phyloP scores from a whole-genome alignment of 2,797 vertebrate genomes.

The Micropoecilia bifurca region DNA sequence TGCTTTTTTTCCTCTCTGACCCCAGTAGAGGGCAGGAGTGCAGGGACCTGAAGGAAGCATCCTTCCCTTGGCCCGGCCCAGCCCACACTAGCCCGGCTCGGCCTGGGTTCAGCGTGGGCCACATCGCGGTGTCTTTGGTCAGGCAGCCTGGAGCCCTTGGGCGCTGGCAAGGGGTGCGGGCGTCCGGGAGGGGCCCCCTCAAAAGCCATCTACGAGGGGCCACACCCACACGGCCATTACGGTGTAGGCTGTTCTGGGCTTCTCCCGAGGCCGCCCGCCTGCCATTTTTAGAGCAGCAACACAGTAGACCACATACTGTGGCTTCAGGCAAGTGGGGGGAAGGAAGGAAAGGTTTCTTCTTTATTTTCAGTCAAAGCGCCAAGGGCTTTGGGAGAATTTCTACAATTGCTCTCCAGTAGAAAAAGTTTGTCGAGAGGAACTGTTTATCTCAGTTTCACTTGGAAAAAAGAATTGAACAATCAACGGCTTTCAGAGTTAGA shows the following conservation, averaged over 20 bases:
- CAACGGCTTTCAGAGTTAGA: constrained; percentile 29
- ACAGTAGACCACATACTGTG: constrained; percentile 83
- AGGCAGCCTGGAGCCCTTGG: constrained; percentile 92
- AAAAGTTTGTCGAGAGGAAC: constrained; percentile 38
- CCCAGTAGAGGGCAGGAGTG: constrained; percentile 76
- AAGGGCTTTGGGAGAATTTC: constrained; percentile 72
- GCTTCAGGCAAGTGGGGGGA: constrained; percentile 80
- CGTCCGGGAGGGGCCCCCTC: constrained; percentile 88
- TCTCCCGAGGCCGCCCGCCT: constrained; percentile 78
- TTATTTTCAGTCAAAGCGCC: constrained; percentile 83
- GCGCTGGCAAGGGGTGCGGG: constrained; percentile 87
- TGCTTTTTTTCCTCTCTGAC: constrained; percentile 46
- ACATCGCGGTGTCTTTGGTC: constrained; percentile 87
- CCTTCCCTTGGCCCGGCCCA: constrained; percentile 65
- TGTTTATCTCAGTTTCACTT: constrained; percentile 45
- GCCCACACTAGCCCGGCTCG: constrained; percentile 72
- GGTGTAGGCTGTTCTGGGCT: constrained; percentile 84
- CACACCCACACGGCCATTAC: constrained; percentile 88
- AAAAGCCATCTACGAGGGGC: constrained; percentile 87
- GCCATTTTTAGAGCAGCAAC: constrained; percentile 85
- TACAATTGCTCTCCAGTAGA: constrained; percentile 60
- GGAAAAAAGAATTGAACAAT: not conserved
- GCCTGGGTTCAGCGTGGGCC: constrained; percentile 84
- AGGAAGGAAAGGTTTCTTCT: constrained; percentile 79
- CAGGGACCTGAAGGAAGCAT: constrained; percentile 60